Conservation (phyloP, 1,140 invertebrate species). For the Hyles euphorbiae region DNA sequence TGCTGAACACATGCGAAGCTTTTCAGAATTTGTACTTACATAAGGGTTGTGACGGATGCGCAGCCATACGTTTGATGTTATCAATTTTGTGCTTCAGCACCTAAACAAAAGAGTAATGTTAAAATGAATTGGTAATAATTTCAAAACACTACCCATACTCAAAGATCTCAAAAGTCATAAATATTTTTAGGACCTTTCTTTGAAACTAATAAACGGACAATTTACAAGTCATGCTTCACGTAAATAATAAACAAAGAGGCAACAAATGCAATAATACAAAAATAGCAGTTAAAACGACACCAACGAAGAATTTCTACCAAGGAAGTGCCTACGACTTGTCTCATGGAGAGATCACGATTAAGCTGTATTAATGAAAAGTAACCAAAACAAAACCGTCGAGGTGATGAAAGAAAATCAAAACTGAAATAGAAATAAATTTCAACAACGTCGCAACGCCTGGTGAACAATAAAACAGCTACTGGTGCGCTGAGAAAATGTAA, state of each 20-base stretch:
- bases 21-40: conserved; percentile 81
- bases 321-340: conserved; percentile 11
- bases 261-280: conserved; percentile 23
- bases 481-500: conserved; percentile 6
- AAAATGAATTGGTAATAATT: conserved; percentile 1
- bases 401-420: conserved; percentile 21
- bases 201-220: conserved; percentile 21
- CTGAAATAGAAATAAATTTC: conserved; percentile 22
- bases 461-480: conserved; percentile 20
- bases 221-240: conserved; percentile 29
- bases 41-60: conserved; percentile 95
- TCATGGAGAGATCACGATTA: background rate
- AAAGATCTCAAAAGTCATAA: conserved; percentile 5
- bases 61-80: conserved; percentile 95
- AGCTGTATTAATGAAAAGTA: conserved; percentile 2
- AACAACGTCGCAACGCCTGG: conserved; percentile 20
- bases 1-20: background rate
- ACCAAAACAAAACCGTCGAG: conserved; percentile 15
- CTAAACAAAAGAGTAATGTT: conserved; percentile 70
- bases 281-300: conserved; percentile 20
- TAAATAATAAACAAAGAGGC: conserved; percentile 17
- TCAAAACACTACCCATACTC: background rate
- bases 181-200: conserved; percentile 4
- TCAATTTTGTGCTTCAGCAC: conserved; percentile 92
- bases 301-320: conserved; percentile 7